phyloP scores from a whole-genome alignment of 2,888 invertebrate species.

The Lepetodrilus schrolli region DNA sequence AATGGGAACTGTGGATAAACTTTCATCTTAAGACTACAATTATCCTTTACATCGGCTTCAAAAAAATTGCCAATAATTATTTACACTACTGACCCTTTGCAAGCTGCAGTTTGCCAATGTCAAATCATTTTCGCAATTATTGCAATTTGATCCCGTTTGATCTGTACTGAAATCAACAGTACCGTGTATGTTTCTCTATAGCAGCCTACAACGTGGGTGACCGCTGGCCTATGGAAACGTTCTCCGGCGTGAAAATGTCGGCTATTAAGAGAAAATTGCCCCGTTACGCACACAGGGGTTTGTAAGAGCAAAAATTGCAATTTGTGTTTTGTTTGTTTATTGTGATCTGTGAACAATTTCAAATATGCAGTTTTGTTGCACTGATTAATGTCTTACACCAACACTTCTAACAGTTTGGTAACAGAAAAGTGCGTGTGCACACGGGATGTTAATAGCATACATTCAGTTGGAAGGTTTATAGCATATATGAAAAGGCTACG shows the following conservation, averaged over 20 bases:
- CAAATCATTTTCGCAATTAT: conserved; percentile 23
- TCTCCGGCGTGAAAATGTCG: conserved; percentile 11
- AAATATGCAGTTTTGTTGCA: too few species aligned
- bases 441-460: too few species aligned
- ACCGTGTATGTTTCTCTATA: conserved; percentile 1
- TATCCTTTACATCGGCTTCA: neutral
- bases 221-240: conserved; percentile 6
- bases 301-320: neutral
- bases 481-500: too few species aligned
- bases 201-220: neutral
- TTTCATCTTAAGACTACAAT: conserved; percentile 24
- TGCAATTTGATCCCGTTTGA: conserved; percentile 21
- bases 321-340: conserved; percentile 5
- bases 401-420: too few species aligned
- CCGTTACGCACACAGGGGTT: neutral
- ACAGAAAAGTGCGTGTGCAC: too few species aligned
- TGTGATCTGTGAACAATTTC: conserved; percentile 10
- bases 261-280: neutral
- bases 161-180: conserved; percentile 13
- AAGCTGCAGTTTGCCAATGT: conserved; percentile 25
- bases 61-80: conserved; percentile 27
- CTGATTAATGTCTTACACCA: too few species aligned
- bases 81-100: conserved; percentile 14
- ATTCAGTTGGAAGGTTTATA: too few species aligned
- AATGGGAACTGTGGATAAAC: neutral